phyloP scores from a whole-genome alignment of 2,888 invertebrate genomes.

The Boloria euphrosyne region DNA sequence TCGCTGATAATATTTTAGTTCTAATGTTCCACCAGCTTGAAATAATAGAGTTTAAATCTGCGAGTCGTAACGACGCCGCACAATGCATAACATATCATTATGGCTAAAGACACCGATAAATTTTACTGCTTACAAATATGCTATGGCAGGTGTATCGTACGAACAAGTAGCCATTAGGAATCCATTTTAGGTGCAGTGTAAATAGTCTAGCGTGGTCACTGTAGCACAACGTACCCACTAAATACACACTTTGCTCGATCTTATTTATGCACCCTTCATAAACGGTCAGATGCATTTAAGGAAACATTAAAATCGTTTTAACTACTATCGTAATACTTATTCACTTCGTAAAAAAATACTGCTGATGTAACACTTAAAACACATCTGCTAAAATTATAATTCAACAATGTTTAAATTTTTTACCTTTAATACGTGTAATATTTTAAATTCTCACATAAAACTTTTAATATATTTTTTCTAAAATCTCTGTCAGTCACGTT shows the following conservation, averaged over 20 bases:
- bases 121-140: conserved; percentile 65
- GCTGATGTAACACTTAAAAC: conserved; percentile 1
- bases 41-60: conserved; percentile 24
- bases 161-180: conserved; percentile 78
- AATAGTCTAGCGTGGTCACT: conserved; percentile 59
- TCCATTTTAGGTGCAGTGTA: conserved; percentile 78
- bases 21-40: conserved; percentile 7
- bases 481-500: background rate
- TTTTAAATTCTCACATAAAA: background rate
- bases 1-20: conserved; percentile 21
- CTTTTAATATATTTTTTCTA: background rate
- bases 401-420: conserved; percentile 3
- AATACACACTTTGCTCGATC: conserved; percentile 55
- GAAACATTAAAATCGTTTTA: conserved; percentile 45
- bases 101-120: conserved; percentile 54
- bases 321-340: conserved; percentile 10
- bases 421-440: background rate
- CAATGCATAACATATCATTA: conserved; percentile 40
- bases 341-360: conserved; percentile 9
- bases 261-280: conserved; percentile 80
- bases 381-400: conserved; percentile 13
- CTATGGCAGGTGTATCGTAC: conserved; percentile 74
- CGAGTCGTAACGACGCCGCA: conserved; percentile 26
- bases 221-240: conserved; percentile 62
- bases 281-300: conserved; percentile 67